Evolutionary conservation across 2,888 invertebrate species (phyloP).

Genomic region (Dryococelus australis): DNA sequence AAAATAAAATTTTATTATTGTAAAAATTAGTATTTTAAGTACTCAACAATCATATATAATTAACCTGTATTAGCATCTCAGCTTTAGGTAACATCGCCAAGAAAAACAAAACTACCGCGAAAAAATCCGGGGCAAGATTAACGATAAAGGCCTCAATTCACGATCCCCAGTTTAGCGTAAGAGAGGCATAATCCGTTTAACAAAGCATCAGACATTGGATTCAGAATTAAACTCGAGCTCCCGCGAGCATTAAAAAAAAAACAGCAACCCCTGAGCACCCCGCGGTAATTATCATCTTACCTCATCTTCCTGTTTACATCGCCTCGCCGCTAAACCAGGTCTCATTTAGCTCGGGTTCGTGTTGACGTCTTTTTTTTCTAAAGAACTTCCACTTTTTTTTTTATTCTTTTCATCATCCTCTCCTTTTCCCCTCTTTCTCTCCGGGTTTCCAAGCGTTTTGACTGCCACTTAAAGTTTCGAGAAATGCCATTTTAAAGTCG

Average conservation of each 20-base stretch:
- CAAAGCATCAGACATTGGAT: background rate
- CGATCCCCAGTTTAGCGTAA: background rate
- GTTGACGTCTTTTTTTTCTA: constrained; percentile 24
- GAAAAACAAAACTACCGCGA: background rate
- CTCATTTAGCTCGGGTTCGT: background rate
- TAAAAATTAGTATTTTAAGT: no score
- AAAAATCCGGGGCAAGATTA: background rate
- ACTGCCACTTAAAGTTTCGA: constrained; percentile 30
- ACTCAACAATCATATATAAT: no score
- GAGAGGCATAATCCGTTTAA: background rate
- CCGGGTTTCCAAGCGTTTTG: background rate
- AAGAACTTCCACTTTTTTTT: background rate
- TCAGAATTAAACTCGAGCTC: background rate
- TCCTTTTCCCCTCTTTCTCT: background rate
- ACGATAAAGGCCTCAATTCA: background rate
- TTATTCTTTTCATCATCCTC: background rate
- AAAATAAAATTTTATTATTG: no score
- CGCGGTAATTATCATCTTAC: constrained; percentile 1
- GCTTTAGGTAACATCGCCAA: no score
- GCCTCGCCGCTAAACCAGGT: constrained; percentile 23
- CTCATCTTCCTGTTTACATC: background rate
- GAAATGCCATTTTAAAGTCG: constrained; percentile 29
- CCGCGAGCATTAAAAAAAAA: background rate
- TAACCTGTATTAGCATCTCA: no score
- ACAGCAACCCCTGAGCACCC: background rate